Conservation (phyloP, 2,888 invertebrate species). For the Macrosiphum euphorbiae region DNA sequence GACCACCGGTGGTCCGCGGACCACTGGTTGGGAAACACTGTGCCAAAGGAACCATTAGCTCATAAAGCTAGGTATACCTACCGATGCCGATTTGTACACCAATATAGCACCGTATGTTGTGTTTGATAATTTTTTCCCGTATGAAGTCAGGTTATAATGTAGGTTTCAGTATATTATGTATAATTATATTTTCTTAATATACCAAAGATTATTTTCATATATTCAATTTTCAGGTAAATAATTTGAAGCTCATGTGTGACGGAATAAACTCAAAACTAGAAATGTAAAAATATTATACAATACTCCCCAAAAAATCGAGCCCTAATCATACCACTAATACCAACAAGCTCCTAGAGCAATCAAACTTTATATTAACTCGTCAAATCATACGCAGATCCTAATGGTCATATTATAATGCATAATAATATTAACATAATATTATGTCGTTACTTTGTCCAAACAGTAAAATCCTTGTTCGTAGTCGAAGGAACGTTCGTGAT, state of each 20-base stretch:
- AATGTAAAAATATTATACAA: neutral
- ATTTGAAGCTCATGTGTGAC: neutral
- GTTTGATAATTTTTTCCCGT: neutral
- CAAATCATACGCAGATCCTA: neutral
- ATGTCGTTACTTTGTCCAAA: conserved; percentile 79
- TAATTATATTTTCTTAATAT: neutral
- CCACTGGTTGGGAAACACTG: too few species aligned
- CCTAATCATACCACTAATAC: neutral
- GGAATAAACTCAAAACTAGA: neutral
- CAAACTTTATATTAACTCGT: neutral
- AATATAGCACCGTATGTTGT: neutral
- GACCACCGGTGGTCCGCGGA: too few species aligned
- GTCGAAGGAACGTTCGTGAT: conserved; percentile 74
- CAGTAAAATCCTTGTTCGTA: conserved; percentile 84
- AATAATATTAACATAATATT: neutral
- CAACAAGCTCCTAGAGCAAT: neutral
- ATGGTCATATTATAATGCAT: neutral
- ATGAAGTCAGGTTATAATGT: neutral
- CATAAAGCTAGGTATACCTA: neutral
- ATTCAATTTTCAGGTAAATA: neutral
- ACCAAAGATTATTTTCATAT: neutral
- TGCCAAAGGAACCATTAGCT: neutral
- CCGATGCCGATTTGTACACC: neutral
- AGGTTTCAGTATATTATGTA: neutral
- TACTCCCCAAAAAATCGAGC: neutral